A percentile compares a stretch with the other conserved stretches of the same genome.
Evolutionary conservation across 2,113 vertebrate genomes (phyloP).

Genomic region (Steatornis caripensis): DNA sequence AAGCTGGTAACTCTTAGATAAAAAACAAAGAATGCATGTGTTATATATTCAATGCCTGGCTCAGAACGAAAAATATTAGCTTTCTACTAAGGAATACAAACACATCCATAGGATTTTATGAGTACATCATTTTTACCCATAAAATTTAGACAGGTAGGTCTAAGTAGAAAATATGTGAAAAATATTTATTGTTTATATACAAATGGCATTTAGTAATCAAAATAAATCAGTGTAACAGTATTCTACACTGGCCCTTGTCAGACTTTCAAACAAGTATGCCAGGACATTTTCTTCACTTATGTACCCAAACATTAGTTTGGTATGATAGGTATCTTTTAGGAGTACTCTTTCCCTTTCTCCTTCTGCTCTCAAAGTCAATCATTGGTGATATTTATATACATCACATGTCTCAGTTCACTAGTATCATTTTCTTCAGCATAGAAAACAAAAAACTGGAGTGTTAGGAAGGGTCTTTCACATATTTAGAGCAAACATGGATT

Average conservation of each 20-base stretch:
- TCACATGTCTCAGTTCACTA: neutral
- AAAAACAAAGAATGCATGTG: neutral
- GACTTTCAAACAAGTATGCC: neutral
- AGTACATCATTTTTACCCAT: neutral
- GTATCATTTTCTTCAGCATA: neutral
- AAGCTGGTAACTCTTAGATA: neutral
- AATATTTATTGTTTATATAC: neutral
- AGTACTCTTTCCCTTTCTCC: neutral
- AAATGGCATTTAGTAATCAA: neutral
- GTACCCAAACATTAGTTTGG: neutral
- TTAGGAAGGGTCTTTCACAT: neutral
- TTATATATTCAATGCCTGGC: neutral
- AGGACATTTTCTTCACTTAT: neutral
- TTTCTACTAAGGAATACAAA: neutral
- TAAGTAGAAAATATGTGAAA: neutral
- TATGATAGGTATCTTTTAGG: neutral
- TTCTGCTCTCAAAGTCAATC: neutral
- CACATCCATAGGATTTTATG: neutral
- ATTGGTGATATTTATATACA: neutral
- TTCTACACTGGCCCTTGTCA: neutral
- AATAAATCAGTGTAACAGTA: neutral
- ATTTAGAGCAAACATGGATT: neutral
- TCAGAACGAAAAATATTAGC: neutral
- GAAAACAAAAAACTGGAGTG: neutral
- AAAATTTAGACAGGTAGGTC: neutral